phyloP scores from a whole-genome alignment of 2,888 invertebrate species.

The Itoplectis maculator region DNA sequence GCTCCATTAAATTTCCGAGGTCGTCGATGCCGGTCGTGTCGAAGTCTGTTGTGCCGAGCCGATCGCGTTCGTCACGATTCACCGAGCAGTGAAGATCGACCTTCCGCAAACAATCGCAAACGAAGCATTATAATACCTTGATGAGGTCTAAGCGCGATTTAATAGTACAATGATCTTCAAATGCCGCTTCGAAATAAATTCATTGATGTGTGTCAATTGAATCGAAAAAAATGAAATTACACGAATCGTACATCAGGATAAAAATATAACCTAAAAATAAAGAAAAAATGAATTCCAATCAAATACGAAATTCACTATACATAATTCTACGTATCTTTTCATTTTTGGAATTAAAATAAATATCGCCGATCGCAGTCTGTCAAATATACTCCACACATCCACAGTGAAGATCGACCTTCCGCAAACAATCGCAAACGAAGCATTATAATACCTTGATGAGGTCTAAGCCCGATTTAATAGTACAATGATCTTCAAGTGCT shows the following conservation, averaged over 20 bases:
- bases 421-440: constrained; percentile 80
- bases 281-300: background rate
- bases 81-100: constrained; percentile 75
- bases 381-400: too few relatives aligned
- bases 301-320: too few relatives aligned
- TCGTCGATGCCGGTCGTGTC: constrained; percentile 53
- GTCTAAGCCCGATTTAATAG: constrained; percentile 43
- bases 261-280: too few relatives aligned
- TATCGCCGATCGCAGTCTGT: background rate
- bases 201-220: background rate
- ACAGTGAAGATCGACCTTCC: constrained; percentile 75
- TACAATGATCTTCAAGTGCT: constrained; percentile 1
- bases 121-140: constrained; percentile 77
- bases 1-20: constrained; percentile 77
- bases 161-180: constrained; percentile 7
- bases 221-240: background rate
- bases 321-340: too few relatives aligned
- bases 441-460: constrained; percentile 75
- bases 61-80: constrained; percentile 70
- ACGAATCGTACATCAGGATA: background rate
- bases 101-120: constrained; percentile 79
- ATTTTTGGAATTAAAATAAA: background rate
- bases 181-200: background rate
- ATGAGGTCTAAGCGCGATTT: constrained; percentile 52
- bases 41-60: constrained; percentile 46